Base-by-base conservation (phyloP, 2,888 invertebrate genomes). In the Caenorhabditis sp. region DNA sequence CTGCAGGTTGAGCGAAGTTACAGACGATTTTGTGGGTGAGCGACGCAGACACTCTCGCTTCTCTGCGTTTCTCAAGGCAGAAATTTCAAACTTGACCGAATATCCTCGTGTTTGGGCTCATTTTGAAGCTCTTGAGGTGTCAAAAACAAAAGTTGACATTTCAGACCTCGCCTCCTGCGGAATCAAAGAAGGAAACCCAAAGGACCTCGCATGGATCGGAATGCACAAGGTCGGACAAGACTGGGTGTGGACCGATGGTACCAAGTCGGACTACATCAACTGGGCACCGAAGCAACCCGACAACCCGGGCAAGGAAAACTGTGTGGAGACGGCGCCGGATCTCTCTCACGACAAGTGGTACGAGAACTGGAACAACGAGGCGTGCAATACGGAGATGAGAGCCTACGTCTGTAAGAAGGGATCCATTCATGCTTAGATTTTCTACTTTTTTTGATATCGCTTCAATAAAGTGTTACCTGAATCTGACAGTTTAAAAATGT, bases 231-330 rank as follows among this genome's bases (percentile, higher is more conserved):
- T 74, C 2, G 69, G 69, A 1, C 22, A 59, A 1, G 81, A 81
- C n/a, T 84, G 84, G 84, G 84, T 84, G 0, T 84, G 84, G 84
- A 84, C 77, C 28, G 84, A 84, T 44, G 84, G 81, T n/a, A 54
- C 77, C 54, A 19, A 47, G 19, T 64, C 84, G 5, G 81, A 84
- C 61, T 84, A 84, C 56, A 74, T 81, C 66, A 84, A 84, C 49
- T 84, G 84, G 84, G 84, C 84, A 5, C 81, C 81, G 0, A 81
- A 81, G 31, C 84, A 84, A 38, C 84, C 84, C 14, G 81, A 85
- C 47, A 82, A 85, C 41, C 81, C 82, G 38, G 66, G 63, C 22
- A 85, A 82, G 38, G 85, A 85, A 47, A 28, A 64, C n/a, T 85
- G 85, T 58, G 85, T 85, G 31, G 75, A 85, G 63, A 84, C 84